Evolutionary conservation across 2,888 invertebrate species (phyloP), one percentile per base, ranked within the genome.

Genomic region (Dynastes tityus): DNA sequence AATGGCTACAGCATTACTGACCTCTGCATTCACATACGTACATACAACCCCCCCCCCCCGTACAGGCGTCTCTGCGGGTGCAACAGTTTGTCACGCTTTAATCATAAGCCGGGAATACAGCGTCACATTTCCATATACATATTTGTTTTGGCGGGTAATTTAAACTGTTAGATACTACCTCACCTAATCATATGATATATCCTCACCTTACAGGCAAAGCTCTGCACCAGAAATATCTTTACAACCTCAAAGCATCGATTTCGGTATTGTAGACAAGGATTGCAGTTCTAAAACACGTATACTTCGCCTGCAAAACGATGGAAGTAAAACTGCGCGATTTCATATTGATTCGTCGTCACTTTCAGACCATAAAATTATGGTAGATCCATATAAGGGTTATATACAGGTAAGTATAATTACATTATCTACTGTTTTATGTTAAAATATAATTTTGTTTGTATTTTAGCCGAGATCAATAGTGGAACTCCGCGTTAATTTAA

Each of bases 251-350:
- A 53, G 29, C 16, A 75, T 80, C 16, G 78, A 80, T 13, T 80
- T 80, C 32, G 80, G 80, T 9, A 5, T 29, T 3, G 51, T 80
- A n/a, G 70, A 80, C 27, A 67, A 49, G 1, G 75, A 77, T 16
- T 27, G 27, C 0, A 55, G 45, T 9, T 78, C 80, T 0, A 53
- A 45, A n/a, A 51, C 61, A 3, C 37, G n/a, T 11, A 22, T 45
- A 2, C 32, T 80, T 1, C 1, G 6, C 16, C 32, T 80, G 2
- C 58, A 11, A n/a, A 80, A 80, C 29, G 49, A 49, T 6, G 77
- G 79, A 22, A 77, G 67, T 40, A 77, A 77, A 74, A 40, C 49
- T 9, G 58, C 67, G 29, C 70, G 64, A 9, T 79, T 77, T 9
- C 74, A 22, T 27, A 40, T 79, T 13, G 79, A 79, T 29, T 22